Base-by-base conservation (phyloP, 2,888 invertebrate species). In the Erebia palarica region DNA sequence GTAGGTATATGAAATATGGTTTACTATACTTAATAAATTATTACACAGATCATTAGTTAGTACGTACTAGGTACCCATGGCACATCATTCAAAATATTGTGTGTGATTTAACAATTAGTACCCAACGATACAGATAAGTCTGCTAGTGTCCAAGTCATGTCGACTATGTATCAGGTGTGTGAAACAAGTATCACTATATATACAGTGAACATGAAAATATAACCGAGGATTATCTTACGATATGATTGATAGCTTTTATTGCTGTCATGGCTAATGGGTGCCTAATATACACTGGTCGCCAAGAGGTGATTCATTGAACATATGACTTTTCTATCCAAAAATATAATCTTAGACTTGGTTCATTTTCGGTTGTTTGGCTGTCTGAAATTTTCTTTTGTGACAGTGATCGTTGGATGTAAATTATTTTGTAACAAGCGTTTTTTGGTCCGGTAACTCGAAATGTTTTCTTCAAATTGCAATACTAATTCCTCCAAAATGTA, bases 281-380 rank as follows among this genome's bases (percentile, higher is more conserved):
- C 65, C 65, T 47, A 70, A 70, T 60, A 49, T 18, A 63, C n/a
- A 21, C 36, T 5, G 53, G 68, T 71, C 67, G 71, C 71, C 71
- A 71, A 71, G 27, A 59, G 21, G 65, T 71, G 68, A 71, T 64
- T 71, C 71, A 71, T 65, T 64, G 47, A 21, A 65, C 71, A 64
- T 36, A 59, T 63, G 71, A 64, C 68, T 71, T 70, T 36, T 66
- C 42, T 61, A 57, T 57, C 66, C 66, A 47, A 61, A 70, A 70
- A 70, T 70, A 65, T 60, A 60, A 65, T 13, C 49, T 18, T 49
- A 63, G 47, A 65, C 53, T 65, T 42, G 16, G 27, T 55, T 55
- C 16, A 55, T 42, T 65, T 42, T 55, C 65, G n/a, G 2, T 27
- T 49, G 4, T 36, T 49, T 51, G 63, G 36, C 36, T 51, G 27